These are phyloP conservation scores for Thalpophila matura DNA, from an alignment of 2,888 invertebrate genomes.

Conservation along the genomic window DNA sequence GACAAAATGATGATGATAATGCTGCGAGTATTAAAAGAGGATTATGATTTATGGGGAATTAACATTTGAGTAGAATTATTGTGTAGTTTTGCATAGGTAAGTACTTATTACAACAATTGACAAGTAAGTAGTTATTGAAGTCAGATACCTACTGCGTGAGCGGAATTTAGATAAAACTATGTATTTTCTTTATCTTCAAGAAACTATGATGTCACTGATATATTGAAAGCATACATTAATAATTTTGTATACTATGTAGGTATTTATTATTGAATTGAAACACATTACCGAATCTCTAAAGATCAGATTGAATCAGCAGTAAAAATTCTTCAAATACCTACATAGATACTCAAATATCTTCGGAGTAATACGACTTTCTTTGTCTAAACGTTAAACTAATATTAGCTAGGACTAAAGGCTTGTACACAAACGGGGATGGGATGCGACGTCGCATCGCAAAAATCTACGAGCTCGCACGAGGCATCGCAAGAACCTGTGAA, in stretches of 20 bases:
- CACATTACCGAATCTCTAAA: not conserved
- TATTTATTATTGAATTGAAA: too few relatives aligned
- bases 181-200: not conserved
- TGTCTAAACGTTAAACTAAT: not conserved
- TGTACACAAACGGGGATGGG: too few relatives aligned
- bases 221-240: not conserved
- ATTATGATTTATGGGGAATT: too few relatives aligned
- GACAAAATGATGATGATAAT: too few relatives aligned
- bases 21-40: too few relatives aligned
- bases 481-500: too few relatives aligned
- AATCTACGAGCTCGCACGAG: too few relatives aligned
- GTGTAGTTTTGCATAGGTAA: not conserved
- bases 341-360: not conserved
- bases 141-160: not conserved
- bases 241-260: too few relatives aligned
- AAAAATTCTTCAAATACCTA: not conserved
- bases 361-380: not conserved
- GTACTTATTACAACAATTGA: not conserved
- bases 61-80: too few relatives aligned
- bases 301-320: not conserved
- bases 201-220: not conserved
- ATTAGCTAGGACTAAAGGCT: not conserved
- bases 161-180: not conserved
- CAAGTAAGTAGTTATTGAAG: not conserved
- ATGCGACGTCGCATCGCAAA: too few relatives aligned